Evolutionary conservation across 2,888 invertebrate species (phyloP), one percentile per base, ranked within the genome.

Genomic region (Monopis laevigella): DNA sequence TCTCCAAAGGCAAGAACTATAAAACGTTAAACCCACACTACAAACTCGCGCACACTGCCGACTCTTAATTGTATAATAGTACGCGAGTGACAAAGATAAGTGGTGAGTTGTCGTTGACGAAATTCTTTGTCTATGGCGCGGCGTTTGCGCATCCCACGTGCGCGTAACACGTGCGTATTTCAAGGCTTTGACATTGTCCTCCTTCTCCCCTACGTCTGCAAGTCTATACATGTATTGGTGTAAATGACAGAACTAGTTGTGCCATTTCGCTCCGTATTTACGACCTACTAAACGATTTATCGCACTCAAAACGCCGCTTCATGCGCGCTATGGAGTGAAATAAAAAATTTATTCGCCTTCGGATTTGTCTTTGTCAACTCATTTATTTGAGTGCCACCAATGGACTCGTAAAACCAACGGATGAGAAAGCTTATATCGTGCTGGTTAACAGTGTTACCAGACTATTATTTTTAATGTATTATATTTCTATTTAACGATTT

Each of bases 321-420:
- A 36, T 21, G 3, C 35, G 29, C 13, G 3, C 29, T 14, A 29
- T 16, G 32, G 32, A n/a, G 13, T 18, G 36, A 21, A 16, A 21
- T 36, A 36, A 36, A 36, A 29, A 36, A 36, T 21, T 21, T 21
- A 12, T 12, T 21, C 7, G 13, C 21, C 21, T 36, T 12, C 10
- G 32, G 32, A 32, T 32, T 32, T 32, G 32, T 32, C 32, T 32
- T 32, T 32, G 32, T 6, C 13, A 36, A 21, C 36, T 36, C 36
- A 36, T 36, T 36, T 36, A 36, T 36, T 36, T 36, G 21, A 36
- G 36, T 36, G 36, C 36, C 21, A 36, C 19, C 36, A 36, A 11
- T 17, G 17, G 32, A 32, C 32, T 32, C 32, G 32, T 32, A 32
- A 32, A 32, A 32, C 16, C 32, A 32, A 16, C n/a, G n/a, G n/a